Base-by-base conservation (phyloP, 2,888 invertebrate species). In the Anoncus sp. region DNA sequence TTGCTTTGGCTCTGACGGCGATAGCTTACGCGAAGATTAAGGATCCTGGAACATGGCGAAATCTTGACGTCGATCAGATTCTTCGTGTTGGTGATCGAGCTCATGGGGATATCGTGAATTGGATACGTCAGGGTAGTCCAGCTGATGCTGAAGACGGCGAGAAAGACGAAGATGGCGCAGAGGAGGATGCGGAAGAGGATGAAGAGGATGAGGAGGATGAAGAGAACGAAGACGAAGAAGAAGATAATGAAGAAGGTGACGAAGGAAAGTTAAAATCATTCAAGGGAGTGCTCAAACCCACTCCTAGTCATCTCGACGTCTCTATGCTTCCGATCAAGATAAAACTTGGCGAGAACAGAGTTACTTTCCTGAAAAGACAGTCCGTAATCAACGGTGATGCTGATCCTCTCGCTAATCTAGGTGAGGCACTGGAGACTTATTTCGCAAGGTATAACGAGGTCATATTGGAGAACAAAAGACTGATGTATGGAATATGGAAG, bases 401-500 rank as follows among this genome's bases (percentile, higher is more conserved):
- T 0, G 84, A 84, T 79, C 90, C 90, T 3, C 40, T 90, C 3
- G 88, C 84, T 0, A 90, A 90, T 67, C 83, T 90, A 0, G 88
- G 86, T 1, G 90, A 90, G 49, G 89, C 89, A 45, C 81, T 90
- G 2, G 88, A 89, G 49, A 82, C 81, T 22, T 90, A 88, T 53
- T 90, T 91, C 31, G 65, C 83, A 10, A 77, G 73, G 18, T 86
- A 85, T n/a, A 35, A 83, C 12, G 85, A 90, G 62, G 16, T 87
- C 10, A 59, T 90, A 0, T 22, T 91, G 24, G 91, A 90, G 74
- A 90, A 89, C 72, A 87, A 85, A 12, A 80, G 75, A 6, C 71
- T 89, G 16, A 82, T 85, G 76, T 91, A 88, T 20, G 86, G 84
- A 1, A 71, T 90, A 20, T 90, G 89, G 89, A 88, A 85, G 43